Percentiles rank a stretch among this genome's conserved stretches.
Evolutionary conservation across 1,140 invertebrate genomes (phyloP).

Genomic region (Trissolcus basalis): DNA sequence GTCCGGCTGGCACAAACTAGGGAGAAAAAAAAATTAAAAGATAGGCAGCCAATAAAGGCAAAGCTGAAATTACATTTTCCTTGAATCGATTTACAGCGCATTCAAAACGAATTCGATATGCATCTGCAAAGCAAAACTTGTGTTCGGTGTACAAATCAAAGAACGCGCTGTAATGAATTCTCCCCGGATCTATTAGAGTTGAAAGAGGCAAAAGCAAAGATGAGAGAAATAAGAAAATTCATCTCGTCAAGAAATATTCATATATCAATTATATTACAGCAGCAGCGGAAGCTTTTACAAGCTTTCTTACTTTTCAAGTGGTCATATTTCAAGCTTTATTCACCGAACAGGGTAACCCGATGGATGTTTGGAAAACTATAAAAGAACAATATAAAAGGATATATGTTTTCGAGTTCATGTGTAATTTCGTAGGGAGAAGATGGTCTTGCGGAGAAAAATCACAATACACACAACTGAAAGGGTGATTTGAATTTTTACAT

Average conservation of each 20-base stretch:
- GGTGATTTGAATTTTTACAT: too few species aligned
- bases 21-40: constrained; percentile 6
- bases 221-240: constrained; percentile 3
- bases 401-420: constrained; percentile 2
- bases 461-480: constrained; percentile 16
- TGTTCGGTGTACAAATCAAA: constrained; percentile 12
- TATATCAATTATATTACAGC: background rate
- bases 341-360: constrained; percentile 13
- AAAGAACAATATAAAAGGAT: constrained; percentile 18
- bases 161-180: constrained; percentile 1
- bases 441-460: background rate
- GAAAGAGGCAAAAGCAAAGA: background rate
- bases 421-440: constrained; percentile 3
- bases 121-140: constrained; percentile 1
- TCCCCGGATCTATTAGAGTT: background rate
- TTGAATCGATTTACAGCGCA: background rate
- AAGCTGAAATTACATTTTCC: background rate
- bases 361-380: constrained; percentile 37
- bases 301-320: constrained; percentile 24
- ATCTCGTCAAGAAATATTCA: constrained; percentile 8
- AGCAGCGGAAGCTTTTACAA: constrained; percentile 8
- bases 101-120: constrained; percentile 1
- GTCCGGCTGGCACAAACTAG: background rate
- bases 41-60: background rate
- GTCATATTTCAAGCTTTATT: constrained; percentile 37